Percentiles rank a stretch among this genome's conserved stretches.
These are phyloP conservation scores for Tamandua tetradactyla DNA, from an alignment of 2,797 vertebrate genomes.

Conservation along the genomic window DNA sequence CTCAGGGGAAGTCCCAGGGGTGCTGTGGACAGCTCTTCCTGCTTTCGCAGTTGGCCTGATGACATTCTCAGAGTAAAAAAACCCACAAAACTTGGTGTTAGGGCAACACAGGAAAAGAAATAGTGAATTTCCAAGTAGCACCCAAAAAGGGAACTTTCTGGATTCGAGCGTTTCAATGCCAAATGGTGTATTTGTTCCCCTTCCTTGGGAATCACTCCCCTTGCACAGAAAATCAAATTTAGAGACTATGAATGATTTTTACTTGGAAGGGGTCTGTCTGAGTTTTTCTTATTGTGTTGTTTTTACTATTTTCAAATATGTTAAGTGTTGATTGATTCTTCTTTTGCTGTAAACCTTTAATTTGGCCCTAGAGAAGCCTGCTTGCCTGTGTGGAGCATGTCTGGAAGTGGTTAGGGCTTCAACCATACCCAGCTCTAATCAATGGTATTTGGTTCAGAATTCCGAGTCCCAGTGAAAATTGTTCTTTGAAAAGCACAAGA, in stretches of 20 bases:
- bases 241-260: conserved; percentile 57
- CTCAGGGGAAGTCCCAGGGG: too few species aligned
- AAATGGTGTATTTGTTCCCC: conserved; percentile 56
- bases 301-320: conserved; percentile 14
- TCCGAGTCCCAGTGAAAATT: conserved; percentile 51
- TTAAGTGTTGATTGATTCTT: conserved; percentile 68
- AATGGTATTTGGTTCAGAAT: conserved; percentile 53
- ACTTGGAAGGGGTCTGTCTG: conserved; percentile 25
- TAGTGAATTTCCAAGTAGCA: background rate
- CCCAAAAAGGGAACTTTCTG: conserved; percentile 39
- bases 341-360: conserved; percentile 70
- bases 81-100: background rate
- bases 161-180: conserved; percentile 63
- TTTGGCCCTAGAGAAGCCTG: conserved; percentile 79
- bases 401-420: conserved; percentile 57
- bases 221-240: conserved; percentile 71
- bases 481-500: conserved; percentile 77
- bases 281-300: conserved; percentile 47
- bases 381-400: conserved; percentile 70
- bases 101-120: background rate
- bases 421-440: conserved; percentile 61
- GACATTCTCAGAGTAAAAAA: background rate
- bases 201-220: conserved; percentile 53
- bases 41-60: background rate
- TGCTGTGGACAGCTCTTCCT: background rate